These are phyloP conservation scores for Saccopteryx bilineata DNA, from an alignment of 2,113 vertebrate species.

Conservation along the genomic window DNA sequence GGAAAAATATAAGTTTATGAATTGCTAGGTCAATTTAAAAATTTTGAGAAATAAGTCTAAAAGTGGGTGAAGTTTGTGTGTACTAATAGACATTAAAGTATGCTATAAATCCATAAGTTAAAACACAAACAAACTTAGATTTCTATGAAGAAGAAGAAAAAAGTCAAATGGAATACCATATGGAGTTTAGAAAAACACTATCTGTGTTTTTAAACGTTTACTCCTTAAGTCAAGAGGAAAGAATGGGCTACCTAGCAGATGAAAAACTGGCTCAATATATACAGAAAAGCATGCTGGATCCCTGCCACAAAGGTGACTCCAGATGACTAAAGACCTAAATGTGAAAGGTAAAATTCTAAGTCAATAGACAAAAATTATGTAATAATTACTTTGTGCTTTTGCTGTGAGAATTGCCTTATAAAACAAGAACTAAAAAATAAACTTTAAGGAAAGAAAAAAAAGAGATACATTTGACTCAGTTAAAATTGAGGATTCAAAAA, in stretches of 20 bases:
- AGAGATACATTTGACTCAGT: neutral
- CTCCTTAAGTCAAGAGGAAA: neutral
- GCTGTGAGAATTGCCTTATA: neutral
- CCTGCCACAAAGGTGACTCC: neutral
- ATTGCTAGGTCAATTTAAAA: neutral
- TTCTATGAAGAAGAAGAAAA: neutral
- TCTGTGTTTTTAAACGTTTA: neutral
- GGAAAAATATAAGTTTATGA: neutral
- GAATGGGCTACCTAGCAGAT: neutral
- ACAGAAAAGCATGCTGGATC: neutral
- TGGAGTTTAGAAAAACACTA: neutral
- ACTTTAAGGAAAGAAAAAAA: neutral
- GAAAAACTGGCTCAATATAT: neutral
- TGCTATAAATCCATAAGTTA: neutral
- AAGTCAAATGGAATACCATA: neutral
- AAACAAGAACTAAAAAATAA: neutral
- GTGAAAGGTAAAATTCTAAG: neutral
- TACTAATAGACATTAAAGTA: neutral
- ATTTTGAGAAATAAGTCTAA: conserved; percentile 1
- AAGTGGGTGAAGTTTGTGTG: neutral
- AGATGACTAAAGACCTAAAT: neutral
- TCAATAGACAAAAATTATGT: neutral
- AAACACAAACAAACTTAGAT: conserved; percentile 4
- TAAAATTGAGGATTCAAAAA: neutral
- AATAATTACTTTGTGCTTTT: neutral